phyloP scores from a whole-genome alignment of 2,113 vertebrate species.

The Nannobrachium achirus region DNA sequence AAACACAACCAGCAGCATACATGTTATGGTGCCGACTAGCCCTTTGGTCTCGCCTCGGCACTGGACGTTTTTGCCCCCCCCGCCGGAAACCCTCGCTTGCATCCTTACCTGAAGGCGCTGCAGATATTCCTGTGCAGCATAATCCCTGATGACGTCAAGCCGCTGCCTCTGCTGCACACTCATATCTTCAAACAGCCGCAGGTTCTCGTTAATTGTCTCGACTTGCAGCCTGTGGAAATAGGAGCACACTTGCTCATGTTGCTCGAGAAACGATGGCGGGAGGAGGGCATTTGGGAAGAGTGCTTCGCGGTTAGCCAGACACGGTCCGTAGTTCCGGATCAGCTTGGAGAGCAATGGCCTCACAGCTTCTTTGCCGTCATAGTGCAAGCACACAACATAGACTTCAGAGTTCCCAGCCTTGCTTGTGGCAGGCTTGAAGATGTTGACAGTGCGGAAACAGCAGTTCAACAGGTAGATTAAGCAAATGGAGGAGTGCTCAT shows the following conservation, averaged over 20 bases:
- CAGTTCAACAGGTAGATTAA: conserved; percentile 92
- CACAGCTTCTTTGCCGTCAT: conserved; percentile 78
- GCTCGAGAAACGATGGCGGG: conserved; percentile 85
- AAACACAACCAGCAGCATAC: no score
- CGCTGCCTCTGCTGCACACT: conserved; percentile 71
- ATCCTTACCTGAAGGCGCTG: conserved; percentile 78
- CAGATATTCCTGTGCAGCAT: conserved; percentile 84
- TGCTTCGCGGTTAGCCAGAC: conserved; percentile 78
- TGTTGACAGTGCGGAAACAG: conserved; percentile 84
- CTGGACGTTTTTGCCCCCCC: no score
- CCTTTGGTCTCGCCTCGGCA: no score
- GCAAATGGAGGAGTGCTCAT: conserved; percentile 91
- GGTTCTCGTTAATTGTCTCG: conserved; percentile 91
- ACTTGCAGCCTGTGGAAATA: conserved; percentile 89
- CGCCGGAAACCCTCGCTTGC: no score
- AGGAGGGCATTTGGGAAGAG: conserved; percentile 83
- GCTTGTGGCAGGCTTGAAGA: conserved; percentile 97
- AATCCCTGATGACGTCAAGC: conserved; percentile 83
- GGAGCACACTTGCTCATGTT: conserved; percentile 85
- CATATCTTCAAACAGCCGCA: conserved; percentile 83
- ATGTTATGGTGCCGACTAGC: no score
- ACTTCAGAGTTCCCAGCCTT: conserved; percentile 96
- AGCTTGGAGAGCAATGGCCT: conserved; percentile 87
- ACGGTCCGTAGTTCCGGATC: conserved; percentile 84
- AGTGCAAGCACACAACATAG: conserved; percentile 89